A percentile compares a stretch with the other conserved stretches of the same genome.
Conservation (phyloP, 1,140 invertebrate genomes). For the Nilaparvata lugens region DNA sequence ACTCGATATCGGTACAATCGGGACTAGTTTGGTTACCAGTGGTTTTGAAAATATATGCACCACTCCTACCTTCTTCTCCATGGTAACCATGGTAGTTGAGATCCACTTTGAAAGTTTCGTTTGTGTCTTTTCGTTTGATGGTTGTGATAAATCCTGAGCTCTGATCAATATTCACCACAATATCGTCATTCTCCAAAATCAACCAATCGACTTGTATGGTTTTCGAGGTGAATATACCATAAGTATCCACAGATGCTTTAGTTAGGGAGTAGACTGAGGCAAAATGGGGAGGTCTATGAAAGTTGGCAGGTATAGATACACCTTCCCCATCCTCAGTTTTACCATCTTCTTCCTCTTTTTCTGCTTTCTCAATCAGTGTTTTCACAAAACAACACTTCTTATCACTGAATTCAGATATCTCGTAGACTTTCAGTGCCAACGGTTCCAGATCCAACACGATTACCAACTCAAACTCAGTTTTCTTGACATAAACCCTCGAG, state of each 20-base stretch:
- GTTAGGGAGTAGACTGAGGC: too few relatives aligned
- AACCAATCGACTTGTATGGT: too few relatives aligned
- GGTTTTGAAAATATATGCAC: conserved; percentile 94
- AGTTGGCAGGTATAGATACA: too few relatives aligned
- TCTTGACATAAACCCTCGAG: conserved; percentile 42
- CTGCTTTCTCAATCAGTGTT: too few relatives aligned
- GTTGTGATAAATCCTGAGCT: too few relatives aligned
- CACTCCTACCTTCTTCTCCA: conserved; percentile 54
- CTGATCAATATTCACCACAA: too few relatives aligned
- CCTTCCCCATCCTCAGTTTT: too few relatives aligned
- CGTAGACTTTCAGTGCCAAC: conserved; percentile 60
- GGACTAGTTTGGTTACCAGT: too few relatives aligned
- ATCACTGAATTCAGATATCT: conserved; percentile 49
- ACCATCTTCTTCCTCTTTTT: too few relatives aligned
- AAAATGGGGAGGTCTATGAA: too few relatives aligned
- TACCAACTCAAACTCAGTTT: conserved; percentile 59
- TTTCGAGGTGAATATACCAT: not conserved
- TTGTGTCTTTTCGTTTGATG: not conserved
- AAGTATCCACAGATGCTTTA: not conserved
- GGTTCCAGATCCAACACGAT: conserved; percentile 70
- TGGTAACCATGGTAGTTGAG: not conserved
- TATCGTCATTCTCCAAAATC: too few relatives aligned
- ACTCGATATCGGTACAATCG: conserved; percentile 35
- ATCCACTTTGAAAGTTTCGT: not conserved
- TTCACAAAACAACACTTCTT: conserved; percentile 36